A percentile compares a stretch with the other conserved stretches of the same genome.
Evolutionary conservation across 1,140 invertebrate genomes (phyloP).

Genomic region (Drosophila nigrodunni): DNA sequence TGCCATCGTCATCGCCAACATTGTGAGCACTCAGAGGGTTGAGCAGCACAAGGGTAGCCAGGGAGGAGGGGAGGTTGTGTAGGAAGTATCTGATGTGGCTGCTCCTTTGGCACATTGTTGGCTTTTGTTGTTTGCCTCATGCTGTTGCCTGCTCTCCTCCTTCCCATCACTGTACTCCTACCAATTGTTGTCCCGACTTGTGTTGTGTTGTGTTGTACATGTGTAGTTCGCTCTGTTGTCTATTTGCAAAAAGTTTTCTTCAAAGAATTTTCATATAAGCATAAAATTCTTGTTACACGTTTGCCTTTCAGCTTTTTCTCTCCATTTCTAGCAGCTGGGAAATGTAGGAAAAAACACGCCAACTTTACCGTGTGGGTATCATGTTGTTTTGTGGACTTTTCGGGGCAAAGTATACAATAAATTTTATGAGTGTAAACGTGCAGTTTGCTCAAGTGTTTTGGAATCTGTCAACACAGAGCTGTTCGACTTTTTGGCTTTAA

Average conservation of each 20-base stretch:
- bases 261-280: constrained; percentile 52
- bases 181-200: background rate
- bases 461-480: constrained; percentile 51
- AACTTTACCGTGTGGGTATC: constrained; percentile 2
- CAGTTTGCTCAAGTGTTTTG: constrained; percentile 67
- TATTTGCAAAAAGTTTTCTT: constrained; percentile 53
- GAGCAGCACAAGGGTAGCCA: background rate
- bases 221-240: constrained; percentile 48
- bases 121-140: constrained; percentile 54
- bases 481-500: constrained; percentile 56
- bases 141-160: constrained; percentile 12
- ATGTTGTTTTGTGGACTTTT: constrained; percentile 32
- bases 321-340: constrained; percentile 12
- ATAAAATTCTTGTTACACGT: constrained; percentile 58
- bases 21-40: background rate
- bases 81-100: constrained; percentile 47
- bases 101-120: constrained; percentile 63
- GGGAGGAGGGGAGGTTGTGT: background rate
- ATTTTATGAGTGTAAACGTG: constrained; percentile 69
- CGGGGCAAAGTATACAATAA: constrained; percentile 16
- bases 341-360: background rate
- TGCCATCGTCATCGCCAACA: constrained; percentile 39
- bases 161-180: too few relatives aligned
- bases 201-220: constrained; percentile 41
- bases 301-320: constrained; percentile 44